Percentiles rank a stretch among this genome's conserved stretches.
Conservation (phyloP, 2,113 vertebrate genomes). For the Chrysemys picta region DNA sequence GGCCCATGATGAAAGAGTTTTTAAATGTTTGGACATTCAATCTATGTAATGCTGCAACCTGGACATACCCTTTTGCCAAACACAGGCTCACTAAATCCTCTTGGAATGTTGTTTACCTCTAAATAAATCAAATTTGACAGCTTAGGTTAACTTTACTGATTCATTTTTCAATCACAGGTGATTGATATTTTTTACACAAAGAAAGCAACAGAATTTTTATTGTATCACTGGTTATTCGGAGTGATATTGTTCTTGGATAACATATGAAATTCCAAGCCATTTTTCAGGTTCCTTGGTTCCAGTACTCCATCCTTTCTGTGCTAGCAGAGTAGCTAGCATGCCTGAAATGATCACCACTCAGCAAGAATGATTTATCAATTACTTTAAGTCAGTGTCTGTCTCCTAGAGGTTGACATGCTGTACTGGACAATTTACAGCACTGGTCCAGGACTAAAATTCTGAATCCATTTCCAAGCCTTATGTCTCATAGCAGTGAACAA, state of each 20-base stretch:
- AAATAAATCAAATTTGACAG: conserved; percentile 85
- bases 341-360: conserved; percentile 52
- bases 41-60: conserved; percentile 80
- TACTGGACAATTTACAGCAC: conserved; percentile 25
- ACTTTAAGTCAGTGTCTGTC: conserved; percentile 49
- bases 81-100: conserved; percentile 83
- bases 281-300: conserved; percentile 75
- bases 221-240: conserved; percentile 71
- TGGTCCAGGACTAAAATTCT: conserved; percentile 35
- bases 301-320: conserved; percentile 12
- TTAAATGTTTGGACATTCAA: conserved; percentile 85
- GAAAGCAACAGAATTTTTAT: conserved; percentile 79
- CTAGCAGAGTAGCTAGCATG: conserved; percentile 36
- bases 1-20: conserved; percentile 80
- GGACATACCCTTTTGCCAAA: conserved; percentile 83
- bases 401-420: conserved; percentile 40
- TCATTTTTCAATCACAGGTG: conserved; percentile 82
- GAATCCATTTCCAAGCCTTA: conserved; percentile 39
- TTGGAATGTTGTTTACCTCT: conserved; percentile 85
- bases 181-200: conserved; percentile 83
- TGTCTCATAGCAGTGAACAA: conserved; percentile 31
- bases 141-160: conserved; percentile 83
- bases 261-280: conserved; percentile 74
- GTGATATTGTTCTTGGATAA: conserved; percentile 77
- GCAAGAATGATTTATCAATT: conserved; percentile 67